phyloP scores from a whole-genome alignment of 1,140 invertebrate genomes.

The Heliconius congener region DNA sequence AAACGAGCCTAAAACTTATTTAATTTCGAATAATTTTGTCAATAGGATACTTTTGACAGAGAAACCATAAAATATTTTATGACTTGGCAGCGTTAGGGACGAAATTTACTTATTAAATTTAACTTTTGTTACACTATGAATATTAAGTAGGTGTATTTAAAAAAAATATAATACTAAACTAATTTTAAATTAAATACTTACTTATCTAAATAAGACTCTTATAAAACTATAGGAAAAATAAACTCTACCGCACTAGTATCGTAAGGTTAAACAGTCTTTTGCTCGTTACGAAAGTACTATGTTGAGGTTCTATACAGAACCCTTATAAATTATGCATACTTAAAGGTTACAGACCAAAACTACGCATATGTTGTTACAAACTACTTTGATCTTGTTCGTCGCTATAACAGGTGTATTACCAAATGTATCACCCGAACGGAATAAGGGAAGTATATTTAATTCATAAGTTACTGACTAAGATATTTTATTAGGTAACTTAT shows the following conservation, averaged over 20 bases:
- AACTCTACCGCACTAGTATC: not conserved
- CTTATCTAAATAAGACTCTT: not conserved
- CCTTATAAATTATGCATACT: conserved; percentile 14
- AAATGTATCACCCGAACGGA: not conserved
- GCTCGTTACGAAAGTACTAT: not conserved
- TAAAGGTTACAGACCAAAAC: conserved; percentile 12
- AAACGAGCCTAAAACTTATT: not conserved
- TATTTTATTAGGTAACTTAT: not conserved
- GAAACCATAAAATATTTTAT: conserved; percentile 1
- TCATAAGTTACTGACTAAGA: not conserved
- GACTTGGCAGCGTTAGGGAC: not conserved
- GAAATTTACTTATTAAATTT: not conserved
- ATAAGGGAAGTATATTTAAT: not conserved
- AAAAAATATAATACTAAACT: not conserved
- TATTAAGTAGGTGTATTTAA: not conserved
- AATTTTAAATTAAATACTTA: not conserved
- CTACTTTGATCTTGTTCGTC: conserved; percentile 12
- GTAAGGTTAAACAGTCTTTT: not conserved
- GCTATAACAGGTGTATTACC: not conserved
- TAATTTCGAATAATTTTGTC: not conserved
- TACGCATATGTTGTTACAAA: conserved; percentile 8
- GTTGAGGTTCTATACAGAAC: not conserved
- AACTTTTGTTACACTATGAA: not conserved
- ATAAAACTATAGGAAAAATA: not conserved
- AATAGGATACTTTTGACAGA: not conserved